A percentile compares a stretch with the other conserved stretches of the same genome.
Evolutionary conservation across 2,113 vertebrate species (phyloP).

Genomic region (Chaetodon auriga): DNA sequence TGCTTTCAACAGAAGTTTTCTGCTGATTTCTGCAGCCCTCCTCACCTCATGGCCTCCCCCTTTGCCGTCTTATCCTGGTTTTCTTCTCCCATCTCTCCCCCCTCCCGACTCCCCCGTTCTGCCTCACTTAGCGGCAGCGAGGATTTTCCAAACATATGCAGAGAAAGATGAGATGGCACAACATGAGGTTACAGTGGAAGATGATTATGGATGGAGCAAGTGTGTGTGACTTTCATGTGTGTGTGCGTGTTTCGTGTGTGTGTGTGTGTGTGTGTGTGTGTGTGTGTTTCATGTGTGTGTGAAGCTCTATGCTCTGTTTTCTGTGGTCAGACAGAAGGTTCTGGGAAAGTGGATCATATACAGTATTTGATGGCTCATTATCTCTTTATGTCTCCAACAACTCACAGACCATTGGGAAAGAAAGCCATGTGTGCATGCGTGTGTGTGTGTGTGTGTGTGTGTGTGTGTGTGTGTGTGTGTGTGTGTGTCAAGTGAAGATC

Average conservation of each 20-base stretch:
- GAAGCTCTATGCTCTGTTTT: slow-evolving; percentile 52
- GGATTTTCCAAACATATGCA: slow-evolving; percentile 39
- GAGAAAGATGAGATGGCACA: slow-evolving; percentile 42
- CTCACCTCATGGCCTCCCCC: neutral
- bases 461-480: neutral
- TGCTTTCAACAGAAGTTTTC: too few relatives aligned
- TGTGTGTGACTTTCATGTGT: slow-evolving; percentile 34
- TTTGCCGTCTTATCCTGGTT: neutral
- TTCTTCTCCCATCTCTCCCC: neutral
- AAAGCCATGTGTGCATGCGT: slow-evolving; percentile 19
- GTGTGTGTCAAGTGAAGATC: too few relatives aligned
- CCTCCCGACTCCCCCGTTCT: slow-evolving; percentile 11
- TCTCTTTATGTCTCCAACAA: slow-evolving; percentile 70
- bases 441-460: slow-evolving; percentile 37
- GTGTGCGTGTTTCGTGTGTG: slow-evolving; percentile 28
- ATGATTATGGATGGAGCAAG: slow-evolving; percentile 28
- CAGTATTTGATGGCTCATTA: slow-evolving; percentile 72
- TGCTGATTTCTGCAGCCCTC: neutral
- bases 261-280: slow-evolving; percentile 37
- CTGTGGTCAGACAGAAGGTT: slow-evolving; percentile 72
- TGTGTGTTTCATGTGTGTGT: slow-evolving; percentile 32
- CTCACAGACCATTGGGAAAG: slow-evolving; percentile 46
- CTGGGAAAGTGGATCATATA: slow-evolving; percentile 73
- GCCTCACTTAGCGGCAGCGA: slow-evolving; percentile 22
- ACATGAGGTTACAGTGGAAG: slow-evolving; percentile 5